Evolutionary conservation across 2,888 invertebrate genomes (phyloP), one percentile per base, ranked within the genome.

Genomic region (Synergus gifuensis): DNA sequence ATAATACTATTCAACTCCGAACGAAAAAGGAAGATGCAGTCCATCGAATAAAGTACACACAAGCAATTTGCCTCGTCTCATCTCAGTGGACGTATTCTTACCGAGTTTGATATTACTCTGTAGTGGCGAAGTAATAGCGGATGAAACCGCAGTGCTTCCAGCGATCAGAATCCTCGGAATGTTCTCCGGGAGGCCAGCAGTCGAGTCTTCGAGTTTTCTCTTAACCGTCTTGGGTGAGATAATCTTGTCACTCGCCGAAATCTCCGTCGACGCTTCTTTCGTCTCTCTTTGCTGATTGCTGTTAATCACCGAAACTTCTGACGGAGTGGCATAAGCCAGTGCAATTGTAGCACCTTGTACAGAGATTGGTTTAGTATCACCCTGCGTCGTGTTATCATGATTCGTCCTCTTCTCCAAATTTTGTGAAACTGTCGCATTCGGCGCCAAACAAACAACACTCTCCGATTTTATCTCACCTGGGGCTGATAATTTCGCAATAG

Each of bases 211-310:
- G 42, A 87, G 78, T 90, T 92, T 92, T 87, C 90, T 90, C 77
- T 92, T 92, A 11, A 91, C 88, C 0, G 88, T 85, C 77, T 92
- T 92, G 22, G 91, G 88, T 18, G 91, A 88, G 77, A 89, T 86
- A 28, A 89, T 86, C 81, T 90, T 90, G 63, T 89, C 88, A 16
- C 84, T 86, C 9, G 85, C 78, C 12, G 85, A 86, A 69, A 88
- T 85, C 22, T 89, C 88, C 22, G 87, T 85, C 2, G 86, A 82
- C 0, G 81, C 81, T 49, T 91, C 89, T 76, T 90, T 90, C 22
- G 83, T 84, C 42, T 89, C 88, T 76, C 89, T 89, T 60, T 88
- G 83, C 67, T 77, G 76, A 73, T 79, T 76, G 36, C 67, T 79
- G 69, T 88, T 90, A 46, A 88, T 83, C 42, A 85, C 79, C 0